Percentiles rank a stretch among this genome's conserved stretches.
phyloP scores from a whole-genome alignment of 1,140 invertebrate species.

The Zaprionus africanus region DNA sequence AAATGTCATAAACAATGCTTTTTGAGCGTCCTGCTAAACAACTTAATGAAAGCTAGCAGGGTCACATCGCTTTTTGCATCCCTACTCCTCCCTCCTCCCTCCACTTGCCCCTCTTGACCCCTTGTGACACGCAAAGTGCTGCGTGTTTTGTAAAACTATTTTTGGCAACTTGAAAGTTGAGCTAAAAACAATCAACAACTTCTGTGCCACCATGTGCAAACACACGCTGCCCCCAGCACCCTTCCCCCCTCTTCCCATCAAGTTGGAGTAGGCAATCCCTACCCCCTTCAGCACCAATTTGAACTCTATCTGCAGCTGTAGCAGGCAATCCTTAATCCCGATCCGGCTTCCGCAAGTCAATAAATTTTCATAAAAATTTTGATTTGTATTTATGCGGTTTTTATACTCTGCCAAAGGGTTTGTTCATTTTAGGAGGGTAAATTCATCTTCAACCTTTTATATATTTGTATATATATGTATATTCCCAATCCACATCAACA shows the following conservation, averaged over 20 bases:
- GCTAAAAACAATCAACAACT: constrained; percentile 40
- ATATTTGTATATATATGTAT: no score
- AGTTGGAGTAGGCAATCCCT: no score
- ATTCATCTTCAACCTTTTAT: no score
- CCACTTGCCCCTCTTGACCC: not conserved
- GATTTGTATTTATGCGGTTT: constrained; percentile 79
- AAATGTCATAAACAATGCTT: constrained; percentile 81
- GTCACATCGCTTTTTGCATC: not conserved
- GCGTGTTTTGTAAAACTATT: constrained; percentile 51
- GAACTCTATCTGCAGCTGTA: not conserved
- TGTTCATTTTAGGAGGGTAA: no score
- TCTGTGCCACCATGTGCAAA: not conserved
- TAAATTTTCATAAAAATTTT: constrained; percentile 82
- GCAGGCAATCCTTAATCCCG: constrained; percentile 22
- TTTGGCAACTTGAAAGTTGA: constrained; percentile 37
- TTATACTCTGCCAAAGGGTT: not conserved
- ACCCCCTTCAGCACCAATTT: not conserved
- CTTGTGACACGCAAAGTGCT: constrained; percentile 37
- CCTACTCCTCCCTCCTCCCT: not conserved
- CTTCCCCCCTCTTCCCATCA: no score
- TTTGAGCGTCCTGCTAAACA: constrained; percentile 68
- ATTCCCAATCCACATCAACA: no score
- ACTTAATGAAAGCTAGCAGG: constrained; percentile 69
- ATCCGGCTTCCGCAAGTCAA: constrained; percentile 47
- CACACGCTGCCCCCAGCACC: not conserved